These are phyloP conservation scores for Aix galericulata DNA, from an alignment of 2,113 vertebrate species.

Conservation along the genomic window DNA sequence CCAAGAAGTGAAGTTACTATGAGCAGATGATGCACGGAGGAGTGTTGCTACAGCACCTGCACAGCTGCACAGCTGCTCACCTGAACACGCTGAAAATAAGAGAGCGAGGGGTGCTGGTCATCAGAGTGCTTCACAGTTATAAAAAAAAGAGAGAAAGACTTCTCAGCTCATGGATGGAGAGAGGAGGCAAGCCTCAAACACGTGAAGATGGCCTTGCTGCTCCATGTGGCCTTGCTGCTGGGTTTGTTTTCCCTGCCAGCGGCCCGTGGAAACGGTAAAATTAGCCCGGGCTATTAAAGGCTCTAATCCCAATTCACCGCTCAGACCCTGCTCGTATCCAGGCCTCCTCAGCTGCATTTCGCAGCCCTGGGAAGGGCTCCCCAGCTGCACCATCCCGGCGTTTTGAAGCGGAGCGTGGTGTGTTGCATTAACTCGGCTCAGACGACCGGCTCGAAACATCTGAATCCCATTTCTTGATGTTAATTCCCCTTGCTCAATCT, in stretches of 20 bases:
- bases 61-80: not conserved
- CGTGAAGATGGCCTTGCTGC: not conserved
- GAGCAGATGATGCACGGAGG: not conserved
- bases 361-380: conserved; percentile 61
- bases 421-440: conserved; percentile 59
- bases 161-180: not conserved
- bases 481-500: conserved; percentile 70
- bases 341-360: conserved; percentile 34
- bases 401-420: conserved; percentile 71
- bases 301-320: not conserved
- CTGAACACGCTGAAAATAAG: not conserved
- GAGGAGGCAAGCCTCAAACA: not conserved
- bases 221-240: not conserved
- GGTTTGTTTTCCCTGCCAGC: not conserved
- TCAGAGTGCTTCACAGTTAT: rapidly evolving
- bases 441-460: conserved; percentile 65
- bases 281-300: not conserved
- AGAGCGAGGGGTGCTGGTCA: not conserved
- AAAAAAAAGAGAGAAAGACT: not conserved
- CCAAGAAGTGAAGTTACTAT: not conserved
- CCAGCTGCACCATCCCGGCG: conserved; percentile 37
- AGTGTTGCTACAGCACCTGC: not conserved
- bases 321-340: conserved; percentile 6
- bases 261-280: not conserved
- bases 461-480: conserved; percentile 69